phyloP scores from a whole-genome alignment of 2,888 invertebrate genomes.

The Microdon myrmicae region DNA sequence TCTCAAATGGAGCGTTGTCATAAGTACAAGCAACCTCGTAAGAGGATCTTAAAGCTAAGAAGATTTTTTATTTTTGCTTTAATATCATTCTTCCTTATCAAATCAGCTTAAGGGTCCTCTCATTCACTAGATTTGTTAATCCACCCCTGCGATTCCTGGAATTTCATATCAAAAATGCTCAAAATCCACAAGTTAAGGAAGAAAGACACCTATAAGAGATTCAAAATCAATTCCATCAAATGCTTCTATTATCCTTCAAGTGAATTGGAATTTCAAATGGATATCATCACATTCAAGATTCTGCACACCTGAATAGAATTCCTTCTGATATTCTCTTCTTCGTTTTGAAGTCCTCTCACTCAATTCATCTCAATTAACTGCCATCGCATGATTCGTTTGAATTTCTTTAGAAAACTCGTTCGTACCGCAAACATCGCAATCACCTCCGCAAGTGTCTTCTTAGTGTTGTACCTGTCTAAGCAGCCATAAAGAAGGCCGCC shows the following conservation, averaged over 20 bases:
- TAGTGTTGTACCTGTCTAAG: too few relatives aligned
- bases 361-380: conserved; percentile 27
- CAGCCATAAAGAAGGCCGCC: too few relatives aligned
- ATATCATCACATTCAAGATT: conserved; percentile 9
- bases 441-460: conserved; percentile 10
- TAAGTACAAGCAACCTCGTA: too few relatives aligned
- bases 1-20: too few relatives aligned
- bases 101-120: too few relatives aligned
- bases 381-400: conserved; percentile 3
- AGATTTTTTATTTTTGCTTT: conserved; percentile 10
- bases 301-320: conserved; percentile 4
- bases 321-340: not conserved
- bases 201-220: conserved; percentile 2
- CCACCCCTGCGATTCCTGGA: too few relatives aligned
- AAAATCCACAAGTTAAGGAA: too few relatives aligned
- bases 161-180: too few relatives aligned
- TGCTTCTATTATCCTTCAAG: conserved; percentile 22
- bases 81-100: conserved; percentile 2
- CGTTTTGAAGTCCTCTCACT: conserved; percentile 1
- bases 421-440: conserved; percentile 3
- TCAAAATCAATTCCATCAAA: conserved; percentile 20
- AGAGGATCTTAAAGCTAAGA: too few relatives aligned
- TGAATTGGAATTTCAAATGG: conserved; percentile 35
- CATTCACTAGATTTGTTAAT: too few relatives aligned
- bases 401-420: too few relatives aligned